Base-by-base conservation (phyloP, 2,113 vertebrate species). In the Gymnocephalus cernua region DNA sequence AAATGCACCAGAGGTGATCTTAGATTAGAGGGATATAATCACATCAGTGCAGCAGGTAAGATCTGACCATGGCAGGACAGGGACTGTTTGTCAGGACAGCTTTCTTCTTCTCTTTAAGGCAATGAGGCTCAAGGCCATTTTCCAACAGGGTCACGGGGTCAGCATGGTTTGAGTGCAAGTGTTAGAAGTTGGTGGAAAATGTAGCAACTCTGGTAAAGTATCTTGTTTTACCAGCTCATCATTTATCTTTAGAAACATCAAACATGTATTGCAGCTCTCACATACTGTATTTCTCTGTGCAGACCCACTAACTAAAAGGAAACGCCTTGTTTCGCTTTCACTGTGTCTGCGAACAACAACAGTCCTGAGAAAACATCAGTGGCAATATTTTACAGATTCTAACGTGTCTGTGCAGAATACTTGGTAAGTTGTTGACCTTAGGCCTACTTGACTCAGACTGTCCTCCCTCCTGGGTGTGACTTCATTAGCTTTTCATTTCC, bases 1-100 rank as follows among this genome's bases (percentile, higher is more conserved):
- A 86, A 86, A 69, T 78, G 80, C 63, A 83, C 38, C 25, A 38
- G 45, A 77, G 78, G 65, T 70, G 77, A 88, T 76, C 77, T 74
- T 58, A 67, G 74, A 82, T 77, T 21, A 68, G 59, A 41, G 6
- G 11, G 63, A 78, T 77, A 25, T 14, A 82, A 73, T 53, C 56
- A 50, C 41, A 72, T 59, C 45, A 77, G 19, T 69, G 44, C 48
- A 38, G 73, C 25, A 63, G 80, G 51, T 48, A 47, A 45, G 19
- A 68, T 53, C 56, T 25, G 56, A 79, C n/a, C 23, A 11, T 29
- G 83, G 64, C 61, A 27, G 35, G 38, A 64, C 27, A 63, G 9
- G 9, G 4, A 19, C n/a, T 56, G 51, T 25, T 11, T 47, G 16
- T 51, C 9, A 9, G 48, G 19, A 66, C 12, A 48, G 10, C 11